Evolutionary conservation across 2,888 invertebrate genomes (phyloP).

Genomic region (Leucophora obtusa): DNA sequence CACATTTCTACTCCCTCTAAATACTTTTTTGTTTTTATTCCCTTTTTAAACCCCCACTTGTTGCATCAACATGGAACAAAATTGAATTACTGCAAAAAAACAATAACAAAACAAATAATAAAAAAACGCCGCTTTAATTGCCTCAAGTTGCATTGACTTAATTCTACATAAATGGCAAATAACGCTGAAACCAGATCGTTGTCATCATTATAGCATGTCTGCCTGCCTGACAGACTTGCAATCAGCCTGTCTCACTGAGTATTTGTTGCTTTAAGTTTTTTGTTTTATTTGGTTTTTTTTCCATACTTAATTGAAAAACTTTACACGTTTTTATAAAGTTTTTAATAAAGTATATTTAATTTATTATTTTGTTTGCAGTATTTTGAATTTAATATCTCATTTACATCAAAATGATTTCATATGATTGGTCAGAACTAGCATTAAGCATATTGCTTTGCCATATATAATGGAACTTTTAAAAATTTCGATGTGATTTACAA

Average conservation of each 20-base stretch:
- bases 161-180: constrained; percentile 62
- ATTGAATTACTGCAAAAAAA: constrained; percentile 28
- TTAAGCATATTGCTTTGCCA: too few species aligned
- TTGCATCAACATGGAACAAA: constrained; percentile 25
- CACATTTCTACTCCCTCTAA: not conserved
- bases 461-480: too few species aligned
- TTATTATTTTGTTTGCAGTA: constrained; percentile 24
- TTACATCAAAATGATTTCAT: constrained; percentile 3
- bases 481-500: too few species aligned
- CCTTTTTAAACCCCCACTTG: constrained; percentile 28
- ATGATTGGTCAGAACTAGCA: too few species aligned
- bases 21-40: not conserved
- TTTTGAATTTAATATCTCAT: not conserved
- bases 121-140: constrained; percentile 57
- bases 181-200: constrained; percentile 57
- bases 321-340: constrained; percentile 51
- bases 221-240: constrained; percentile 1
- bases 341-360: constrained; percentile 15
- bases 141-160: constrained; percentile 61
- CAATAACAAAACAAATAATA: constrained; percentile 9
- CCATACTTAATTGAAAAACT: constrained; percentile 55
- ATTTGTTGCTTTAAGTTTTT: constrained; percentile 2
- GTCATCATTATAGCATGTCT: constrained; percentile 48
- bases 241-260: not conserved
- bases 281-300: constrained; percentile 11